Evolutionary conservation across 2,888 invertebrate genomes (phyloP).

Genomic region (Philopedon plagiatum): DNA sequence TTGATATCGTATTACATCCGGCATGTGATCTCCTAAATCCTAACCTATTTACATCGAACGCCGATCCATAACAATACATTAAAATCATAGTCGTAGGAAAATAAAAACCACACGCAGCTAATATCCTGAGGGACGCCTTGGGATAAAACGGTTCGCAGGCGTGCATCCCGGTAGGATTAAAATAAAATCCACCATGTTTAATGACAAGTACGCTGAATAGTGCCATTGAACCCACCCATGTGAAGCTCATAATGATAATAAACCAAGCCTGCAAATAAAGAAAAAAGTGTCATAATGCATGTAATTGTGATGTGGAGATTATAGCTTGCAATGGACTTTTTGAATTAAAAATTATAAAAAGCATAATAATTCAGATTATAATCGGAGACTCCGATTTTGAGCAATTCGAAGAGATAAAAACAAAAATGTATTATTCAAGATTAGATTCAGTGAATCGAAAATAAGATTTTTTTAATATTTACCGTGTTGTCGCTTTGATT

Average conservation of each 20-base stretch:
- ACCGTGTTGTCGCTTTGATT: no score
- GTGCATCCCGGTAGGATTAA: conserved; percentile 87
- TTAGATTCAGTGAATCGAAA: no score
- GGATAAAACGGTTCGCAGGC: conserved; percentile 90
- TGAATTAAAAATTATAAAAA: no score
- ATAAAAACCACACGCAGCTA: conserved; percentile 90
- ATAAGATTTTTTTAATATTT: no score
- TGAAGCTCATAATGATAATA: conserved; percentile 86
- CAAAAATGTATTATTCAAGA: no score
- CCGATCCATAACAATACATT: conserved; percentile 93
- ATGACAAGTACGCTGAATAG: conserved; percentile 87
- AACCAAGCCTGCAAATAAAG: conserved; percentile 78
- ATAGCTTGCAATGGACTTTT: no score
- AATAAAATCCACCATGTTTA: conserved; percentile 89
- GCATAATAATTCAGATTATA: no score
- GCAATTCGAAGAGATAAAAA: no score
- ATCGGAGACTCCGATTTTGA: no score
- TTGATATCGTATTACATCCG: conserved; percentile 63
- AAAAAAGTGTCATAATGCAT: no score
- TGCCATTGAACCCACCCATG: conserved; percentile 88
- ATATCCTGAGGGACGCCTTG: conserved; percentile 79
- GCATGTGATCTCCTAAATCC: conserved; percentile 72
- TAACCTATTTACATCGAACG: conserved; percentile 89
- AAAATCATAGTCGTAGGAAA: conserved; percentile 93
- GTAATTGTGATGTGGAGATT: no score